Evolutionary conservation across 37 sponge, comb jelly and placozoan species (phyloP).

Genomic region (Halichondria panicea): DNA sequence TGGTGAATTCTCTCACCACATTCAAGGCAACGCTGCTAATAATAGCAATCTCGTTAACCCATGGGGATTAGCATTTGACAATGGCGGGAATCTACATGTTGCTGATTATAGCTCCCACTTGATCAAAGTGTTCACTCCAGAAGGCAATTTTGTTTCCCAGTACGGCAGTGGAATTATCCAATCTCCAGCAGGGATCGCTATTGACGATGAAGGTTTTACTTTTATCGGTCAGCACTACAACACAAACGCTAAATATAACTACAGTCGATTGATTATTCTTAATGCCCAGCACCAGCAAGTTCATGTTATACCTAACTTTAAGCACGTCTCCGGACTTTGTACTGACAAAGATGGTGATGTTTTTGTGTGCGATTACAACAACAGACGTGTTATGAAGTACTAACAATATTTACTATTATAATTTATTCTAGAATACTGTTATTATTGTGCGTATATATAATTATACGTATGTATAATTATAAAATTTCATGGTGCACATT

Average conservation of each 20-base stretch:
- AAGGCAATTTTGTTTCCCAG: slow-evolving; percentile 1
- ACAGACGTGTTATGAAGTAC: slow-evolving; percentile 2
- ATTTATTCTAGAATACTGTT: no score
- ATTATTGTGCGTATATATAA: no score
- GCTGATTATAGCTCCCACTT: slow-evolving; percentile 4
- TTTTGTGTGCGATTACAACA: not conserved
- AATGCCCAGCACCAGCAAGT: not conserved
- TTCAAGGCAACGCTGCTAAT: no score
- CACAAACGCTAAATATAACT: no score
- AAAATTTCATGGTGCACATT: no score
- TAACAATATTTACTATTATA: no score
- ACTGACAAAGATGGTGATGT: slow-evolving; percentile 26
- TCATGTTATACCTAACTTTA: not conserved
- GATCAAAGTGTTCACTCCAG: slow-evolving; percentile 34
- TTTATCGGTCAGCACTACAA: not conserved
- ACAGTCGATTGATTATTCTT: slow-evolving; percentile 8
- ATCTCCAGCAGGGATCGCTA: slow-evolving; percentile 21
- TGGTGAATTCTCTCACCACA: slow-evolving; percentile 18
- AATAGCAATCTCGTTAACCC: slow-evolving; percentile 11
- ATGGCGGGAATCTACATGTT: slow-evolving; percentile 19
- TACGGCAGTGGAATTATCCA: slow-evolving; percentile 15
- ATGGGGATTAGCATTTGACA: slow-evolving; percentile 35
- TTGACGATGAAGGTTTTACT: slow-evolving; percentile 28
- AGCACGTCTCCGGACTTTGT: not conserved
- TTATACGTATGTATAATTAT: no score